Evolutionary conservation across 2,113 vertebrate species (phyloP).

Genomic region (Prunella fulvescens): DNA sequence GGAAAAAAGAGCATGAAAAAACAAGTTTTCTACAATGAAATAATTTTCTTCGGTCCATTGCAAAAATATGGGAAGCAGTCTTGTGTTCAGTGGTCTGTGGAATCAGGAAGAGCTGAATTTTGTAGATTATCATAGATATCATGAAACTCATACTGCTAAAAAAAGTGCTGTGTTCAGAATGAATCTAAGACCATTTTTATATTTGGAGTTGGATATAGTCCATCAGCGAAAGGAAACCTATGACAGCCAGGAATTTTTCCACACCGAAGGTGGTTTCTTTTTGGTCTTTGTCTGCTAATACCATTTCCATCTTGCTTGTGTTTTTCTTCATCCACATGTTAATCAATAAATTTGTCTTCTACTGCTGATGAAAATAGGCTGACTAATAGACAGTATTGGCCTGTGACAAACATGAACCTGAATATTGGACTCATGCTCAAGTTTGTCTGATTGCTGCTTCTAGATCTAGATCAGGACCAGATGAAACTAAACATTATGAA

Average conservation of each 20-base stretch:
- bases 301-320: neutral
- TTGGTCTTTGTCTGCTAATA: neutral
- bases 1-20: neutral
- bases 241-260: neutral
- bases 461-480: neutral
- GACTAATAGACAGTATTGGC: neutral
- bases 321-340: neutral
- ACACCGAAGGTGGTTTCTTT: fast-evolving
- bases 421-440: fast-evolving
- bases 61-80: neutral
- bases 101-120: neutral
- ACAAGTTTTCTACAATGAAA: neutral
- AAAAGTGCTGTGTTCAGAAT: neutral
- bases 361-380: neutral
- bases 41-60: neutral
- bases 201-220: neutral
- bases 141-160: neutral
- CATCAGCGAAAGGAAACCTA: neutral
- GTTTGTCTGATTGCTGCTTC: neutral
- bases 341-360: neutral
- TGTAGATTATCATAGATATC: neutral
- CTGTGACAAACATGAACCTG: neutral
- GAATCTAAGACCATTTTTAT: neutral
- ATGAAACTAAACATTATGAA: neutral
- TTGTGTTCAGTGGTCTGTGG: neutral